Base-by-base conservation (phyloP, 2,888 invertebrate genomes). In the Pristionchus arcanus region DNA sequence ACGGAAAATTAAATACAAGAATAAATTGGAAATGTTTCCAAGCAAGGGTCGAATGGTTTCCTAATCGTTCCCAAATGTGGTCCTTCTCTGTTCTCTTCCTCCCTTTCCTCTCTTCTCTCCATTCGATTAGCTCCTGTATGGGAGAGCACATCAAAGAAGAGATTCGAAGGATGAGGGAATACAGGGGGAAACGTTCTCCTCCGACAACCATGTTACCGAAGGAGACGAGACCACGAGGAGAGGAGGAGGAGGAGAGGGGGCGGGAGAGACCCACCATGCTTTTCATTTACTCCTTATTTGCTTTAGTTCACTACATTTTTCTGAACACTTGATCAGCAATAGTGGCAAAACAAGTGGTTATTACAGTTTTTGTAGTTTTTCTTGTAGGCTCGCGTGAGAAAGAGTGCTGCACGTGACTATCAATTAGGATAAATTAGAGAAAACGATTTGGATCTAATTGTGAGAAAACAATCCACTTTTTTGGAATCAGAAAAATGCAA, bases 21-120 rank as follows among this genome's bases (percentile, higher is more conserved):
- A 87, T 81, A 34, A 16, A 63, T 86, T n/a, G 53, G 55, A 59
- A 90, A 66, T 88, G 90, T 90, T 87, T 84, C n/a, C 81, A 66
- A 59, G 59, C 25, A 68, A 21, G 77, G 87, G 81, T 19, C 25
- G 37, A 55, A 77, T 53, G 42, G 71, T 63, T 63, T 81, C 74
- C 77, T 88, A 37, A 74, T 83, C 42, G 81, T 15, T n/a, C 15
- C 81, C 49, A 83, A 53, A 55, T 31, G 53, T 31, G 53, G 28
- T 31, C 15, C 49, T 83, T n/a, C 21, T 25, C 53, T 28, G 15
- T 53, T 83, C 49, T n/a, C 28, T 28, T 28, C 49, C 21, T 21
- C 77, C 37, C 25, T 77, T n/a, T n/a, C n/a, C 31, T 34, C 19
- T 31, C 68, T 71, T 71, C 68, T 71, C 63, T 63, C 63, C 63